Evolutionary conservation across 2,113 vertebrate genomes (phyloP).

Genomic region (Heterochromis multidens): DNA sequence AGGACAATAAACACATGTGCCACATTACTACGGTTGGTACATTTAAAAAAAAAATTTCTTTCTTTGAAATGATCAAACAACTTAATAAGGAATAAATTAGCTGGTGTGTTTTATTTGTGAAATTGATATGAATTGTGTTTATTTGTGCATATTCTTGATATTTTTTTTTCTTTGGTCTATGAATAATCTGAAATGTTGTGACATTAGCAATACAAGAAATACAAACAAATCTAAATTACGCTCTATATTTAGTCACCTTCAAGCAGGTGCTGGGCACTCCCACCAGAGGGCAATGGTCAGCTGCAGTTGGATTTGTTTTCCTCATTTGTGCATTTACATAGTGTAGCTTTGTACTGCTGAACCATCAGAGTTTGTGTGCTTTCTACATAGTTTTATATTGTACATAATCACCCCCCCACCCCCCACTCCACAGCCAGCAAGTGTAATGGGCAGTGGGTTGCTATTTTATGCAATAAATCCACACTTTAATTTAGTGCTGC

Average conservation of each 20-base stretch:
- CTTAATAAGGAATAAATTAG: not conserved
- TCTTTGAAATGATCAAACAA: not conserved
- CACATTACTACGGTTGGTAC: not conserved
- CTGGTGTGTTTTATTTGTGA: not conserved
- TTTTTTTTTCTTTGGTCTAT: not conserved
- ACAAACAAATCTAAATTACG: not conserved
- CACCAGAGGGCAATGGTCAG: conserved; percentile 73
- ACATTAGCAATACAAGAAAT: conserved; percentile 3
- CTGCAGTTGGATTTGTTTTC: conserved; percentile 33
- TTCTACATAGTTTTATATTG: not conserved
- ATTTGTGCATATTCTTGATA: not conserved
- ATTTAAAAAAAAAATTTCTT: too few species aligned
- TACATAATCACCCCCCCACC: not conserved
- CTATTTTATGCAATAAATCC: not conserved
- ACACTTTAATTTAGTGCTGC: conserved; percentile 16
- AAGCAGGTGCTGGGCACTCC: conserved; percentile 37
- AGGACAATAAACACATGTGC: conserved; percentile 32
- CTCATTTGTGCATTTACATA: not conserved
- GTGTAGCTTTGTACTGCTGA: conserved; percentile 19
- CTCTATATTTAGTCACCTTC: conserved; percentile 11
- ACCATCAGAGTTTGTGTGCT: not conserved
- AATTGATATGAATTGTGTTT: not conserved
- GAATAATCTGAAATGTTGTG: not conserved
- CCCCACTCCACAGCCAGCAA: not conserved
- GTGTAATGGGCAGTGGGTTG: not conserved